Evolutionary conservation across 2,113 vertebrate species (phyloP).

Genomic region (Mixornis gularis): DNA sequence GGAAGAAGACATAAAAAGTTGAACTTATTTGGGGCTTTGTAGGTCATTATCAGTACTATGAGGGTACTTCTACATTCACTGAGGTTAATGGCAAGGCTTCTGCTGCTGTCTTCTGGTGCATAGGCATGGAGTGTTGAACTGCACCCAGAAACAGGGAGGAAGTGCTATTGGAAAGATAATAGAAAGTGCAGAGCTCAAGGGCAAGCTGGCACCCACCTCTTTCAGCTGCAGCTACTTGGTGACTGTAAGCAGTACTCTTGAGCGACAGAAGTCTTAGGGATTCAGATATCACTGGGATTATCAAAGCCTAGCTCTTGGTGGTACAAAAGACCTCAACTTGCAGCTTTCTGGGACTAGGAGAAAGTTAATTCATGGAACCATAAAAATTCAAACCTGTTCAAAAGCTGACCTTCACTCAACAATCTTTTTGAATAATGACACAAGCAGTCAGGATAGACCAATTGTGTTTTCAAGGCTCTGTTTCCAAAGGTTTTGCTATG

Average conservation of each 20-base stretch:
- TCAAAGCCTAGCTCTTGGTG: not conserved
- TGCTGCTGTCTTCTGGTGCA: fast-evolving
- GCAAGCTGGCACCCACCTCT: not conserved
- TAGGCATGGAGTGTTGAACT: not conserved
- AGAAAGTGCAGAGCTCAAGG: not conserved
- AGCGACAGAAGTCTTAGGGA: not conserved
- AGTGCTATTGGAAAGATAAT: not conserved
- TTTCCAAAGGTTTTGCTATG: not conserved
- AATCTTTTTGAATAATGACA: not conserved
- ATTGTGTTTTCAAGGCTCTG: not conserved
- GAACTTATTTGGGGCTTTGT: not conserved
- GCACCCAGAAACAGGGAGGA: not conserved
- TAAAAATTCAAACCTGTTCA: constrained; percentile 24
- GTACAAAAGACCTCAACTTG: not conserved
- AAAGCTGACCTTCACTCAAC: not conserved
- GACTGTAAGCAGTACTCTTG: not conserved
- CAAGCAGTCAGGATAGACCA: not conserved
- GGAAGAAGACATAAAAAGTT: not conserved
- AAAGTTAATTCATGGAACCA: not conserved
- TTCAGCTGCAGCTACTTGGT: not conserved
- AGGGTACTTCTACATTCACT: not conserved
- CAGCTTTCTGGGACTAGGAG: not conserved
- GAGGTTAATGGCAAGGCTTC: not conserved
- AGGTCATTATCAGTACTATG: not conserved
- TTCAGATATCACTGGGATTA: not conserved